phyloP scores from a whole-genome alignment of 2,797 vertebrate species.

The Iguana delicatissima region DNA sequence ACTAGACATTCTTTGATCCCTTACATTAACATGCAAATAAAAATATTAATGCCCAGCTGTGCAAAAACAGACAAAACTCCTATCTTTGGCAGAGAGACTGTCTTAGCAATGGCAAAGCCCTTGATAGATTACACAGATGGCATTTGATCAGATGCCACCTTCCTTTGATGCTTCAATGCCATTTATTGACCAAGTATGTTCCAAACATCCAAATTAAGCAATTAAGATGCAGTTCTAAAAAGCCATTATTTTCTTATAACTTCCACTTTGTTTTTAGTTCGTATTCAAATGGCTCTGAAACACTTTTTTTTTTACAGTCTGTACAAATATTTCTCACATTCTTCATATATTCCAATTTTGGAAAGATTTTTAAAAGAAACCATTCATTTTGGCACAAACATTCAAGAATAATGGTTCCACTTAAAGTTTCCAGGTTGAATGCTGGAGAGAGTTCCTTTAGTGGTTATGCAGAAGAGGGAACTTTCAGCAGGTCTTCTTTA shows the following conservation, averaged over 20 bases:
- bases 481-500: too few species aligned
- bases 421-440: too few species aligned
- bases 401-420: too few species aligned
- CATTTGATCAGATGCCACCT: conserved; percentile 28
- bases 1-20: conserved; percentile 40
- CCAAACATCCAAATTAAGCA: conserved; percentile 45
- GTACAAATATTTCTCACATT: background rate
- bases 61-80: conserved; percentile 28
- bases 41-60: conserved; percentile 53
- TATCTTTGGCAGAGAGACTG: background rate
- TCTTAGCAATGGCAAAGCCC: conserved; percentile 31
- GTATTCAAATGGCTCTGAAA: background rate
- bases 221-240: conserved; percentile 45
- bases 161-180: conserved; percentile 14
- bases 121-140: conserved; percentile 44
- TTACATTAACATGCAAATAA: conserved; percentile 34
- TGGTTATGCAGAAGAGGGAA: too few species aligned
- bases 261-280: conserved; percentile 14
- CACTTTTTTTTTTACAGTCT: background rate
- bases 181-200: conserved; percentile 29
- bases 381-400: background rate
- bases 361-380: rapidly evolving
- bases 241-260: conserved; percentile 16
- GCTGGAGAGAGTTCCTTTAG: too few species aligned
- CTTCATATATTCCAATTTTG: conserved; percentile 24